Conservation (phyloP, 2,113 vertebrate genomes). For the Gambusia affinis region DNA sequence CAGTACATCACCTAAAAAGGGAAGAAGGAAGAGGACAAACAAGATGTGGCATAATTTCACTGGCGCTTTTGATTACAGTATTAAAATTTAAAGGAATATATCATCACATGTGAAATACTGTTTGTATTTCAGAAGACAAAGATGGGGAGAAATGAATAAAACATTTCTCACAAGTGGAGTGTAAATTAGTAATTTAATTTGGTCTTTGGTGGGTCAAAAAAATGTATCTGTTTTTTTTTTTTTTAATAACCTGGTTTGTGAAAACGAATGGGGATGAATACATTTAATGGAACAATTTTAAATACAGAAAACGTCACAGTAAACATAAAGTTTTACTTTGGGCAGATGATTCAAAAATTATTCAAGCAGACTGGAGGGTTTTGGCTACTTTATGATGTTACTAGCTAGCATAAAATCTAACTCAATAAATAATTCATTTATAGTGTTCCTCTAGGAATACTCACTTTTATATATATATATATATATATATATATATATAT, state of each 20-base stretch:
- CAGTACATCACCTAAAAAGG: constrained; percentile 88
- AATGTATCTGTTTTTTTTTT: neutral
- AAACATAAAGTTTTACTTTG: constrained; percentile 10
- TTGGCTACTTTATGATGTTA: constrained; percentile 33
- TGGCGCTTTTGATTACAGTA: constrained; percentile 27
- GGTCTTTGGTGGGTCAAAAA: constrained; percentile 20
- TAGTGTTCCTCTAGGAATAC: constrained; percentile 20
- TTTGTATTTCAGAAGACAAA: constrained; percentile 34
- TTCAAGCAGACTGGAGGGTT: constrained; percentile 35
- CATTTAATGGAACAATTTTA: neutral
- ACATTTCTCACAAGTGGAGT: constrained; percentile 29
- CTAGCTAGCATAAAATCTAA: constrained; percentile 46
- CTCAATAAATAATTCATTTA: constrained; percentile 50
- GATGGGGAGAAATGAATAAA: constrained; percentile 33
- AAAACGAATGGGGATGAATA: neutral
- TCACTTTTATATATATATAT: too few species aligned
- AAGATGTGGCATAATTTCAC: neutral
- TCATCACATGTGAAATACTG: constrained; percentile 34
- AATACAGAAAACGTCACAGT: neutral
- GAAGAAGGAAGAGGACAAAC: neutral
- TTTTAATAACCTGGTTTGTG: neutral
- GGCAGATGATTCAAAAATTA: constrained; percentile 41
- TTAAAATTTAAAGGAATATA: constrained; percentile 31
- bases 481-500: neutral
- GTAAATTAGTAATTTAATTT: constrained; percentile 45